Base-by-base conservation (phyloP, 2,113 vertebrate genomes). In the Alosa alosa region DNA sequence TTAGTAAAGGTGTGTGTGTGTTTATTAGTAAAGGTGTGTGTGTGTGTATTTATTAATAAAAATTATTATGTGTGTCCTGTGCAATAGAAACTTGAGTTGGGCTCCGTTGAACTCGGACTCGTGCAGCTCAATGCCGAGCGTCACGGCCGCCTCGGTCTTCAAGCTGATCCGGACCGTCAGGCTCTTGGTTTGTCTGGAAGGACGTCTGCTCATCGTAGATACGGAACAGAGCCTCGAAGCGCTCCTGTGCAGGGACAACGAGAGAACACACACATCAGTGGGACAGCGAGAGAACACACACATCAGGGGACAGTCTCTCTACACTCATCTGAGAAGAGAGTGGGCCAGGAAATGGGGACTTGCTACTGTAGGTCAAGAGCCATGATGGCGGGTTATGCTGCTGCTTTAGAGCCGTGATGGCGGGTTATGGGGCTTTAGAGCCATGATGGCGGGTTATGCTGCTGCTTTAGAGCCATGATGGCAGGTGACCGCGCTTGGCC, bases 111-210 rank as follows among this genome's bases (percentile, higher is more conserved):
- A 98, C 86, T 99, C 97, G 0, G 97, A 95, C 81, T 99, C 98
- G 0, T 99, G 98, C 22, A 99, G 96, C 84, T 99, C 98, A 82
- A 98, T 97, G 64, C n/a, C n/a, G n/a, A n/a, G n/a, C n/a, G n/a
- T n/a, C n/a, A n/a, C n/a, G n/a, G 98, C 98, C 0, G 97, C 97
- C 91, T 99, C 98, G 0, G 98, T n/a, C n/a, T n/a, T n/a, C n/a
- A 99, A 99, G 92, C 98, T 99, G 92, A 99, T 99, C 87, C 97
- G 94, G 81, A 99, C 96, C 98, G 96, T 88, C n/a, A n/a, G n/a
- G n/a, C n/a, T n/a, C n/a, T n/a, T n/a, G n/a, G n/a, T n/a, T n/a
- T n/a, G n/a, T n/a, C 95, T 99, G 98, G 95, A 99, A 99, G 0
- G 96, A 96, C 0, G 93, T 96, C 83, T 97, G 97, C 36, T 97